These are phyloP conservation scores for Parauchenoglanis punctatus DNA, from an alignment of 2,797 vertebrate species.

Conservation along the genomic window DNA sequence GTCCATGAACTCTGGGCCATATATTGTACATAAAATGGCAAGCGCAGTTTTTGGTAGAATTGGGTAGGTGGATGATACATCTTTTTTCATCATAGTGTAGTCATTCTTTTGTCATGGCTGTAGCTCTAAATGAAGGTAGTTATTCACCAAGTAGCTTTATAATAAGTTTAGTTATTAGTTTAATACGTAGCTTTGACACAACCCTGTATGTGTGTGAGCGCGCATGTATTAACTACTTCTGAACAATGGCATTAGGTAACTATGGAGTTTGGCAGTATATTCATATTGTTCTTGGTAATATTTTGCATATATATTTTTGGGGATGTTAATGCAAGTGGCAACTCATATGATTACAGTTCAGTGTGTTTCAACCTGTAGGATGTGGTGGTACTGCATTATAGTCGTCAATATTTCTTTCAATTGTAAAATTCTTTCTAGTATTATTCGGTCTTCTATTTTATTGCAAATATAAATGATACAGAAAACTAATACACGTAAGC, in stretches of 20 bases:
- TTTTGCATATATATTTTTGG: no score
- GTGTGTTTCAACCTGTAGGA: not conserved
- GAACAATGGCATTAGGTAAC: no score
- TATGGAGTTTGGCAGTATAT: no score
- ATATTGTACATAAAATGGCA: not conserved
- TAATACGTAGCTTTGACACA: no score
- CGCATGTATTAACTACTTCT: no score
- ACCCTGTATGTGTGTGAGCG: no score
- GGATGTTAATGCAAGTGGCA: not conserved
- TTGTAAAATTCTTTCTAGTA: not conserved
- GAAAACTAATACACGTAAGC: not conserved
- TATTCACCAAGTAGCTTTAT: not conserved
- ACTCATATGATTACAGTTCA: not conserved
- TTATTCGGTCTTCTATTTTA: not conserved
- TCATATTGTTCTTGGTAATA: no score
- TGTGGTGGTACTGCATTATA: not conserved
- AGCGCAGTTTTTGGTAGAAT: not conserved
- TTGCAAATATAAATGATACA: not conserved
- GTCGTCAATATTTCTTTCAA: not conserved
- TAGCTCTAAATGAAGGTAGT: not conserved
- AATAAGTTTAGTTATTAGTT: not conserved
- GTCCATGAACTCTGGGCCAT: not conserved
- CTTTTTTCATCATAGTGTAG: not conserved
- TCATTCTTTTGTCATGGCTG: no score
- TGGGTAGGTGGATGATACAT: not conserved